Evolutionary conservation across 1,140 invertebrate genomes (phyloP), one percentile per base, ranked within the genome.

Genomic region (Sycophaga agraensis): DNA sequence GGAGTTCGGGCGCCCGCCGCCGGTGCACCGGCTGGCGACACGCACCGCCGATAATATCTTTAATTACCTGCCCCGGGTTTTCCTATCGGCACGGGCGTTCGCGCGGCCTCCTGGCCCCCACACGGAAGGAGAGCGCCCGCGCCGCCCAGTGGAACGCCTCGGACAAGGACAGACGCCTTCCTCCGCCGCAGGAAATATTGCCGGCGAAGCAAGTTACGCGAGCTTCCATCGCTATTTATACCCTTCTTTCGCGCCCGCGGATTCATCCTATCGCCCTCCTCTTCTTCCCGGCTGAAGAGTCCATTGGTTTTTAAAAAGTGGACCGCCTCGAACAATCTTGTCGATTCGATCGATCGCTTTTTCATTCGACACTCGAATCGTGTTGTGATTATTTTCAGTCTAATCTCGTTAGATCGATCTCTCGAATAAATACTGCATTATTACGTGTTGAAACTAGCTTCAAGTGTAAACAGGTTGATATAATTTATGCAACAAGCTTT

Each of bases 1-100:
- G 9, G 17, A 39, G 26, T 51, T 31, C 39, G 37, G 2, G 62
- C 66, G 59, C 57, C 58, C 64, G 58, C 64, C 53, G 43, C 34
- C 39, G 54, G 63, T 58, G 61, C 65, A 68, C 67, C 68, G 68
- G 65, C 67, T 71, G 69, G 68, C 69, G 73, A 78, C 74, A 78
- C 73, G 73, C 73, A 76, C 69, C 70, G 66, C 62, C 68, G 76
- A 78, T 78, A 78, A 74, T 77, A 78, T 78, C 76, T 77, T 77
- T 78, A 78, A 78, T 77, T 78, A 75, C 73, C 68, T 46, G 61
- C 67, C 69, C 66, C 61, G n/a, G n/a, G n/a, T 70, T 63, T 59
- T 22, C 31, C 26, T 45, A 31, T n/a, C n/a, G n/a, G n/a, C 14
- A 22, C 1, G 21, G 2, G 28, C 21, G 35, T 43, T 1, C 12